Percentiles rank a stretch among this genome's conserved stretches.
These are phyloP conservation scores for Ectropis grisescens DNA, from an alignment of 1,140 invertebrate genomes.

Conservation along the genomic window DNA sequence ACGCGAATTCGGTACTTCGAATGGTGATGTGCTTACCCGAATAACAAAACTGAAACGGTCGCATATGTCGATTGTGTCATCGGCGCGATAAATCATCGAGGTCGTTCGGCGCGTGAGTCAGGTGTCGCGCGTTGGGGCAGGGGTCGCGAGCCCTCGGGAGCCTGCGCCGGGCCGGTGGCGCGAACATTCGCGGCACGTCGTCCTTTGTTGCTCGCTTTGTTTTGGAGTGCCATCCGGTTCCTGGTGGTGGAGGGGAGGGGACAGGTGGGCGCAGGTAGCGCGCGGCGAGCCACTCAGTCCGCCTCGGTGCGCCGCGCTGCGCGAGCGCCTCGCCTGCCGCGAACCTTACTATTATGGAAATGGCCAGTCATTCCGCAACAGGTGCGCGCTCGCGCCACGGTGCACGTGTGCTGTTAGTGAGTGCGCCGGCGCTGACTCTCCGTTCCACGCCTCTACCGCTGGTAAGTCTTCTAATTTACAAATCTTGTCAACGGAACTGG, in stretches of 20 bases:
- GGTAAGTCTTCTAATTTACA: slow-evolving; percentile 40
- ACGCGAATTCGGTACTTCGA: too few relatives aligned
- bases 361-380: slow-evolving; percentile 58
- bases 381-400: slow-evolving; percentile 59
- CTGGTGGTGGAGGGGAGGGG: slow-evolving; percentile 52
- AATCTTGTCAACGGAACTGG: slow-evolving; percentile 13
- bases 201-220: slow-evolving; percentile 68
- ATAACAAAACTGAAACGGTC: too few relatives aligned
- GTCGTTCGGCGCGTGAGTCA: slow-evolving; percentile 44
- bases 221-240: slow-evolving; percentile 67
- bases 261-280: slow-evolving; percentile 61
- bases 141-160: slow-evolving; percentile 29
- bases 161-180: slow-evolving; percentile 42
- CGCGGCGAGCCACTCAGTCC: slow-evolving; percentile 50
- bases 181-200: slow-evolving; percentile 64
- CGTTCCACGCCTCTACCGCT: slow-evolving; percentile 16
- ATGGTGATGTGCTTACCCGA: too few relatives aligned
- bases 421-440: slow-evolving; percentile 52
- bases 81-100: slow-evolving; percentile 34
- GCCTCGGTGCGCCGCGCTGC: slow-evolving; percentile 46
- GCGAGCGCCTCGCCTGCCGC: slow-evolving; percentile 46
- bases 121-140: slow-evolving; percentile 41
- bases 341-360: slow-evolving; percentile 54
- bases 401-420: slow-evolving; percentile 67
- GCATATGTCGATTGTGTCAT: too few relatives aligned